Evolutionary conservation across 2,888 invertebrate genomes (phyloP).

Genomic region (Perizoma flavofasciatum): DNA sequence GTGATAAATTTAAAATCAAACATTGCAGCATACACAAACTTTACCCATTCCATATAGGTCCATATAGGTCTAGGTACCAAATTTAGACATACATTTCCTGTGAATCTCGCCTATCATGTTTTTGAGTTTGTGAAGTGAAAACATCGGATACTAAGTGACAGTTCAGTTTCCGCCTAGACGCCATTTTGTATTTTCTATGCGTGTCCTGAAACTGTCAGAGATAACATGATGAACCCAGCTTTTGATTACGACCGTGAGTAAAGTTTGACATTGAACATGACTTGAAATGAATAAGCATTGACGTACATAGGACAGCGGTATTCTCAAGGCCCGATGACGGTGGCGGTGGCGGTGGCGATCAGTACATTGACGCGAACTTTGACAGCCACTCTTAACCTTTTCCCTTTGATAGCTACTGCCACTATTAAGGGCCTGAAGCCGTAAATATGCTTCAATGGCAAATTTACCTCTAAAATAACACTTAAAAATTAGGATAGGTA

Average conservation of each 20-base stretch:
- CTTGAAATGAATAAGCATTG: slow-evolving; percentile 5
- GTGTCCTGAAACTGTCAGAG: slow-evolving; percentile 48
- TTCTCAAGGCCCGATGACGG: too few relatives aligned
- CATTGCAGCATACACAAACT: neutral
- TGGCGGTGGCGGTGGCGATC: too few relatives aligned
- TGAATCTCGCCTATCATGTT: slow-evolving; percentile 4
- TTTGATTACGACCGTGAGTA: slow-evolving; percentile 80
- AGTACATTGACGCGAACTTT: too few relatives aligned
- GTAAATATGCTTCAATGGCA: too few relatives aligned
- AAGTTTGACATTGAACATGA: slow-evolving; percentile 6
- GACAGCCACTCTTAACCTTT: too few relatives aligned
- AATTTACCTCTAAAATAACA: too few relatives aligned
- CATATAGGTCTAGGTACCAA: too few relatives aligned
- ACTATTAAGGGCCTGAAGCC: too few relatives aligned
- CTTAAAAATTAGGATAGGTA: too few relatives aligned
- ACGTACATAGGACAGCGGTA: too few relatives aligned
- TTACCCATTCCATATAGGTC: too few relatives aligned
- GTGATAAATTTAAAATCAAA: slow-evolving; percentile 1
- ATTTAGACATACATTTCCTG: slow-evolving; percentile 2
- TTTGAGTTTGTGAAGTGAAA: slow-evolving; percentile 27
- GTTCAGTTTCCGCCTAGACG: slow-evolving; percentile 45
- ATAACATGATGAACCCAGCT: slow-evolving; percentile 76
- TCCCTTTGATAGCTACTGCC: too few relatives aligned
- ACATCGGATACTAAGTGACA: slow-evolving; percentile 37
- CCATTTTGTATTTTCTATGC: slow-evolving; percentile 55